These are phyloP conservation scores for Sebastes hubbsi DNA, from an alignment of 2,797 vertebrate species.

Conservation along the genomic window DNA sequence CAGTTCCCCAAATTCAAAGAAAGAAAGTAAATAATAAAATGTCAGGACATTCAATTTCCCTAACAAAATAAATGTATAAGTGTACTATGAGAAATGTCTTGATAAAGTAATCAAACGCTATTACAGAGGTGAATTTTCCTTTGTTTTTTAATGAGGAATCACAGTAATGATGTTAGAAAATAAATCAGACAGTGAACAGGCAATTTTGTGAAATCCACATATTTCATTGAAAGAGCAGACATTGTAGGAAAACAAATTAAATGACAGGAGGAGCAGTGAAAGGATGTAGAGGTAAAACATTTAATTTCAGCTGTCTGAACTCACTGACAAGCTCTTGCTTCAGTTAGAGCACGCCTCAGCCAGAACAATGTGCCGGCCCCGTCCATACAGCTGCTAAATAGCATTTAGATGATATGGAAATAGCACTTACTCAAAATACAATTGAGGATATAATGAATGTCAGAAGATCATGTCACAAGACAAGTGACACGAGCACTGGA, in stretches of 20 bases:
- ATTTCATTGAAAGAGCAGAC: neutral
- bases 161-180: neutral
- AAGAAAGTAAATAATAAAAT: no score
- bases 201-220: neutral
- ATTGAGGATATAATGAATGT: constrained; percentile 2
- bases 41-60: no score
- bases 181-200: neutral
- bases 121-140: no score
- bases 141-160: no score
- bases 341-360: neutral
- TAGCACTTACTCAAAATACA: neutral
- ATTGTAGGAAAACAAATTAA: neutral
- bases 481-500: neutral
- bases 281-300: constrained; percentile 9
- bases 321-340: constrained; percentile 15
- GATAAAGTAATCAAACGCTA: no score
- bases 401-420: constrained; percentile 4
- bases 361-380: neutral
- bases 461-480: neutral
- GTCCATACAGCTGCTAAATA: neutral
- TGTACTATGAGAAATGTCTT: no score
- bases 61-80: no score
- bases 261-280: neutral
- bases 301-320: constrained; percentile 12
- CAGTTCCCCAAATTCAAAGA: no score